phyloP scores from a whole-genome alignment of 2,888 invertebrate genomes.

The Tetheella fluctuosa region DNA sequence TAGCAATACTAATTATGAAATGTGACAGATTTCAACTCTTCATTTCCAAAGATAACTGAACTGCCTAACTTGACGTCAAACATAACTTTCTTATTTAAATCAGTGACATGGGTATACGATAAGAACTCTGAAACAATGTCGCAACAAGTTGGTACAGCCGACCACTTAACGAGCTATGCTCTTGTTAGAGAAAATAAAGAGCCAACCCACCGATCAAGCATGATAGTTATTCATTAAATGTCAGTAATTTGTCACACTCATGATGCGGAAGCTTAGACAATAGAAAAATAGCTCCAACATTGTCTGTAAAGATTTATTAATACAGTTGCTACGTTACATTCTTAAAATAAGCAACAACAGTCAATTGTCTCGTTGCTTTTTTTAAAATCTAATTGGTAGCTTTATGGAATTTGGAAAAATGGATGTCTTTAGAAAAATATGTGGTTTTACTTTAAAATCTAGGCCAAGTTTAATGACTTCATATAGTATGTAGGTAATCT shows the following conservation, averaged over 20 bases:
- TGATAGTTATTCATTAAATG: slow-evolving; percentile 25
- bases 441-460: no score
- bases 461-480: no score
- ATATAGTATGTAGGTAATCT: no score
- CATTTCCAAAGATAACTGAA: slow-evolving; percentile 7
- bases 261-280: slow-evolving; percentile 42
- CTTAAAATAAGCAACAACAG: neutral
- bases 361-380: no score
- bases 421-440: no score
- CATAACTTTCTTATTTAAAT: slow-evolving; percentile 11
- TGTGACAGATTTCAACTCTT: slow-evolving; percentile 7
- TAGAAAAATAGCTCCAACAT: slow-evolving; percentile 28
- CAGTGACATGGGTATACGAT: slow-evolving; percentile 3
- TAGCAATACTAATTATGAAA: neutral
- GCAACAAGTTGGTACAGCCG: neutral
- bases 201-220: slow-evolving; percentile 20
- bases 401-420: no score
- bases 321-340: neutral
- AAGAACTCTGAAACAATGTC: slow-evolving; percentile 5
- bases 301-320: slow-evolving; percentile 11
- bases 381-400: no score
- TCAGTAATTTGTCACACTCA: slow-evolving; percentile 43
- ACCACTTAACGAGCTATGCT: neutral
- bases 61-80: neutral
- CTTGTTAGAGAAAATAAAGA: slow-evolving; percentile 6